Percentiles rank a stretch among this genome's conserved stretches.
These are phyloP conservation scores for Dipodomys spectabilis DNA, from an alignment of 2,113 vertebrate genomes.

Conservation along the genomic window DNA sequence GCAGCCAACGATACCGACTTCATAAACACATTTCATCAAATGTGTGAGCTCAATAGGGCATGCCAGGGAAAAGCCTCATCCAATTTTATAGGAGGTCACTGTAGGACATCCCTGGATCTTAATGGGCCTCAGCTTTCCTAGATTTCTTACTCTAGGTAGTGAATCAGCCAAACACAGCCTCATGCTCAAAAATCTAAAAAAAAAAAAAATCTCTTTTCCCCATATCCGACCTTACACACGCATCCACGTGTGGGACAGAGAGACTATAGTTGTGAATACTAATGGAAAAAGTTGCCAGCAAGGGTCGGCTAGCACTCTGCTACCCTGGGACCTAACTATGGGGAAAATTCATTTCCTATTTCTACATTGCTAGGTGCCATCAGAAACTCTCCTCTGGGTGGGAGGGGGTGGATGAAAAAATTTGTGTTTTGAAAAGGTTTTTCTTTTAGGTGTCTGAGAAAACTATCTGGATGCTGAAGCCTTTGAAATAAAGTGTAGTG, in stretches of 20 bases:
- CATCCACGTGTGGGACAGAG: background rate
- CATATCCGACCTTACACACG: background rate
- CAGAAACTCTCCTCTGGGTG: background rate
- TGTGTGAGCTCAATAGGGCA: conserved; percentile 72
- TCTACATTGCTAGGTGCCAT: background rate
- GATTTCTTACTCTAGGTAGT: conserved; percentile 52
- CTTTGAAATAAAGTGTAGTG: conserved; percentile 58
- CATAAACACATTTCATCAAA: conserved; percentile 77
- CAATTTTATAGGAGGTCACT: conserved; percentile 76
- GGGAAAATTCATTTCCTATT: conserved; percentile 35
- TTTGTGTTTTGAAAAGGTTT: background rate
- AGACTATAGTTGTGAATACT: conserved; percentile 2
- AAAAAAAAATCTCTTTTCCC: background rate
- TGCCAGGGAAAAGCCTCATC: conserved; percentile 73
- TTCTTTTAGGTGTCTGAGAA: conserved; percentile 46
- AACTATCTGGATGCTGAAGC: conserved; percentile 45
- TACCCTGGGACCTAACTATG: conserved; percentile 16
- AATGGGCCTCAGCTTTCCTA: background rate
- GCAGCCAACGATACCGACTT: conserved; percentile 38
- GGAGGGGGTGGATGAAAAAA: background rate
- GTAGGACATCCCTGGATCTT: conserved; percentile 54
- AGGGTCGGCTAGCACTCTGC: background rate
- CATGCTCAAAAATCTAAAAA: background rate
- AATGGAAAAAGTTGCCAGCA: conserved; percentile 51
- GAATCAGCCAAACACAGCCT: conserved; percentile 28